phyloP scores from a whole-genome alignment of 2,888 invertebrate species.

The Scaptomyza caliginosa region DNA sequence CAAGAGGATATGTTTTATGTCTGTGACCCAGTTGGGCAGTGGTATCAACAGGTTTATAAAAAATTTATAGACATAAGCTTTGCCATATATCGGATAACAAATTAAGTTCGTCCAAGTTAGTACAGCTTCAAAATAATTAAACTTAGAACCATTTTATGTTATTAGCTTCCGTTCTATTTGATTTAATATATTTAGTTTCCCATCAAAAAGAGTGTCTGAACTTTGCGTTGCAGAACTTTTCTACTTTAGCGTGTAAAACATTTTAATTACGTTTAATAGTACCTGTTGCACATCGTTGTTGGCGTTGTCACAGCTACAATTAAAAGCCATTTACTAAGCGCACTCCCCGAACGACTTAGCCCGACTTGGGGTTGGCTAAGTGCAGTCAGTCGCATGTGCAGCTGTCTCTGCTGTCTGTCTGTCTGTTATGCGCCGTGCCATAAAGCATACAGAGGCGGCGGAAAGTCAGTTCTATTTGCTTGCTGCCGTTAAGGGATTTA shows the following conservation, averaged over 20 bases:
- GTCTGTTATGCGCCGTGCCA: conserved; percentile 28
- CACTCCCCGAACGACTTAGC: conserved; percentile 47
- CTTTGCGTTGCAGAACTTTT: background rate
- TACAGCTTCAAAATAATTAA: background rate
- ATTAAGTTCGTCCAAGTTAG: background rate
- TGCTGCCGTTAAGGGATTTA: conserved; percentile 58
- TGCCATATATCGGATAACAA: background rate
- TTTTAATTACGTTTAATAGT: conserved; percentile 49
- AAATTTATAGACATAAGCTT: background rate
- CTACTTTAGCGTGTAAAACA: conserved; percentile 37
- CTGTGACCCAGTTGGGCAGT: background rate
- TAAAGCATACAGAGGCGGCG: conserved; percentile 54
- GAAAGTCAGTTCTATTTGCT: conserved; percentile 62
- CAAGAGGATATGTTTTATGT: background rate
- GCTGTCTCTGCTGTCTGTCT: background rate
- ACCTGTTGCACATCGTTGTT: conserved; percentile 47
- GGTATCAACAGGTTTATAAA: background rate
- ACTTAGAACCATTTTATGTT: background rate
- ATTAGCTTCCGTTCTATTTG: background rate
- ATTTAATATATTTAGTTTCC: background rate
- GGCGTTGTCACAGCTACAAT: conserved; percentile 31
- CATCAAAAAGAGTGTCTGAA: conserved; percentile 5
- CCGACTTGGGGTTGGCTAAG: conserved; percentile 26
- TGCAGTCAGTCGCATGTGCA: conserved; percentile 23
- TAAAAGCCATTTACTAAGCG: conserved; percentile 54